These are phyloP conservation scores for Irena cyanogastra DNA, from an alignment of 2,113 vertebrate genomes.

Conservation along the genomic window DNA sequence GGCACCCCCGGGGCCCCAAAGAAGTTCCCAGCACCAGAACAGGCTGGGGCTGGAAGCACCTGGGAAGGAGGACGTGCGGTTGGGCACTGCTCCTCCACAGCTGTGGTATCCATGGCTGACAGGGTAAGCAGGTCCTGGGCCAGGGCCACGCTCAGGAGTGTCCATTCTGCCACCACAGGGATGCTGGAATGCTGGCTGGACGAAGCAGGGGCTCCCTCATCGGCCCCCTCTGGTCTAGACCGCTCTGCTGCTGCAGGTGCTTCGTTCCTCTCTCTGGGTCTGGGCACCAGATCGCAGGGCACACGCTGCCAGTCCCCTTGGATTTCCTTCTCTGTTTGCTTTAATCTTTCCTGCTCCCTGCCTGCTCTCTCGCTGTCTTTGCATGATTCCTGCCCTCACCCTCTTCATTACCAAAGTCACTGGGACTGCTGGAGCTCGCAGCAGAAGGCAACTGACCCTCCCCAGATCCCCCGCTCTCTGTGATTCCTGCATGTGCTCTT, in stretches of 20 bases:
- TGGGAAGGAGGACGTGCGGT: rapidly evolving
- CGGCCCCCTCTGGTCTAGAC: not conserved
- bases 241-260: not conserved
- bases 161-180: not conserved
- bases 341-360: not conserved
- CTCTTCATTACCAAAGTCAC: conserved; percentile 35
- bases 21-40: not conserved
- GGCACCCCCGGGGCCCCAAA: not conserved
- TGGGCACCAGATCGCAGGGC: not conserved
- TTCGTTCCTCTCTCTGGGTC: not conserved
- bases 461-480: not conserved
- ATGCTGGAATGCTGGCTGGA: rapidly evolving
- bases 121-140: rapidly evolving
- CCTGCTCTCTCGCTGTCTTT: not conserved
- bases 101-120: rapidly evolving
- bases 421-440: not conserved
- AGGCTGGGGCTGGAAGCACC: not conserved
- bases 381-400: conserved; percentile 50
- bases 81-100: not conserved
- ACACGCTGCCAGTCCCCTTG: not conserved
- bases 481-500: conserved; percentile 49
- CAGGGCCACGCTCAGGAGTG: not conserved
- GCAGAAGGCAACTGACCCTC: not conserved
- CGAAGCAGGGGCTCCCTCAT: not conserved
- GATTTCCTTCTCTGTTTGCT: not conserved